phyloP scores from a whole-genome alignment of 1,140 invertebrate genomes.

The Chironomus striatipennis region DNA sequence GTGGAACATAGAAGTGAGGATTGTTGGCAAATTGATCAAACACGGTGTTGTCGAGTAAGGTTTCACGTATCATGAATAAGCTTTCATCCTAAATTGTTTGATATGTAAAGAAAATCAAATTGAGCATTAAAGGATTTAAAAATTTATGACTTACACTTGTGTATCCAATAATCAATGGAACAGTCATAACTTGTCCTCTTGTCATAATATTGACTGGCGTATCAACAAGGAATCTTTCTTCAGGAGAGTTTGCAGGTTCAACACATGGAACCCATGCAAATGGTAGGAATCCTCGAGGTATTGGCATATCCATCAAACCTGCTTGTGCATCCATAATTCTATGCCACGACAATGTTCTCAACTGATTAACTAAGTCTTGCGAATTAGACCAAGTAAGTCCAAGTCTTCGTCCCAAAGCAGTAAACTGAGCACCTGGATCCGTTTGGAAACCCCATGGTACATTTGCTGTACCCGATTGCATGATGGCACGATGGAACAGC shows the following conservation, averaged over 20 bases:
- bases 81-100: slow-evolving; percentile 22
- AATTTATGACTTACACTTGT: background rate
- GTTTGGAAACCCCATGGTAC: slow-evolving; percentile 47
- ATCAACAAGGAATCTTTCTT: slow-evolving; percentile 26
- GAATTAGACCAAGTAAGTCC: background rate
- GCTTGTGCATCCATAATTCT: slow-evolving; percentile 27
- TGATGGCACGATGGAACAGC: slow-evolving; percentile 53
- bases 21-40: background rate
- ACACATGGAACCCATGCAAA: slow-evolving; percentile 15
- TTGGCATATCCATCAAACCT: background rate
- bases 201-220: slow-evolving; percentile 26
- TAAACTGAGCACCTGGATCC: slow-evolving; percentile 39
- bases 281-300: background rate
- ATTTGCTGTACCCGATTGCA: slow-evolving; percentile 57
- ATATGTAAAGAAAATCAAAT: no score
- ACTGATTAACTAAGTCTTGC: slow-evolving; percentile 33
- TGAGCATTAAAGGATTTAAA: no score
- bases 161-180: slow-evolving; percentile 28
- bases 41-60: background rate
- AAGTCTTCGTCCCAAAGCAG: slow-evolving; percentile 36
- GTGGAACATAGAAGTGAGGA: slow-evolving; percentile 19
- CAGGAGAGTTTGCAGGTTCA: background rate
- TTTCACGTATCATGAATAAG: slow-evolving; percentile 11
- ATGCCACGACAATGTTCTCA: slow-evolving; percentile 37
- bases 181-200: slow-evolving; percentile 26